These are phyloP conservation scores for Passer montanus DNA, from an alignment of 2,113 vertebrate species.

Conservation along the genomic window DNA sequence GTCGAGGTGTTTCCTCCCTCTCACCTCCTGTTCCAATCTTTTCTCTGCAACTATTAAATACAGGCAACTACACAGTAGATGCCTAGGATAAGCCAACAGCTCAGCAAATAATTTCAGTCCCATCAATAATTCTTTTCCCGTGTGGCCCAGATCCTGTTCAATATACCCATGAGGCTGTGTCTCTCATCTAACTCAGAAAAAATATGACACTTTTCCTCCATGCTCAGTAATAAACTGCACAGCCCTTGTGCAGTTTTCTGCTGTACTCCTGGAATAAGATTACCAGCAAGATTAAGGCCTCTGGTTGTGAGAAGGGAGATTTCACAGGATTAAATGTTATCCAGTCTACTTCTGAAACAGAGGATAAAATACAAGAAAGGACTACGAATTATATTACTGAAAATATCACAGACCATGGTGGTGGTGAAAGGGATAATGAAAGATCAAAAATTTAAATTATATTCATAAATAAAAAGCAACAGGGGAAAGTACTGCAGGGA, in stretches of 20 bases:
- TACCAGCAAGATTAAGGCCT: constrained; percentile 43
- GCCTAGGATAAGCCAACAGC: not conserved
- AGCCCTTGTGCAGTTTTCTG: not conserved
- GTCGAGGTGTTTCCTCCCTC: not conserved
- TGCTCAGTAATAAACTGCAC: not conserved
- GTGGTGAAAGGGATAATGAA: not conserved
- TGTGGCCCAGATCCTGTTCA: not conserved
- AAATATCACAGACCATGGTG: not conserved
- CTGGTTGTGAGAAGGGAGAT: constrained; percentile 1
- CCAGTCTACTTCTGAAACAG: not conserved
- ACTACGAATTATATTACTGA: not conserved
- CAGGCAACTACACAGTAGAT: not conserved
- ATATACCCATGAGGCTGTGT: not conserved
- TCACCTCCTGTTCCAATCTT: not conserved
- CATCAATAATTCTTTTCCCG: not conserved
- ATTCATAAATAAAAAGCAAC: not conserved
- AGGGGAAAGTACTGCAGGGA: not conserved
- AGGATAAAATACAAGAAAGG: not conserved
- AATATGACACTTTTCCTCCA: not conserved
- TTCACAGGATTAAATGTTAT: constrained; percentile 8
- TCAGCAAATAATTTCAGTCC: not conserved
- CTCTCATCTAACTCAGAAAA: not conserved
- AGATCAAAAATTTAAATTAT: not conserved
- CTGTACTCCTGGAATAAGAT: constrained; percentile 15
- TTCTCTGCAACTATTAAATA: not conserved